Evolutionary conservation across 2,888 invertebrate genomes (phyloP).

Genomic region (Macaria notata): DNA sequence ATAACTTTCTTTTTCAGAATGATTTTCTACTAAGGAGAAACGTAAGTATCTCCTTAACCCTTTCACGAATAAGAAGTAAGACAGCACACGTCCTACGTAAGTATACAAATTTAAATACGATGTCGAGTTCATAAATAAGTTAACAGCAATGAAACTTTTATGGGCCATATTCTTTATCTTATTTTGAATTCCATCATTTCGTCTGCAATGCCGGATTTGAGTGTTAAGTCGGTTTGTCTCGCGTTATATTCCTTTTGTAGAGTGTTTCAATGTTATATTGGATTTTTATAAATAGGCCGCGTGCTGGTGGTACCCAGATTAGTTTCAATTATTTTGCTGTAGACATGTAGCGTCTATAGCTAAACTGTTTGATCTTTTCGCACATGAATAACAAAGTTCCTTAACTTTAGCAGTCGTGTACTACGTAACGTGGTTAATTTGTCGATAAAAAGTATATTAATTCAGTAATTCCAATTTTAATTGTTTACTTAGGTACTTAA

Average conservation of each 20-base stretch:
- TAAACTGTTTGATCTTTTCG: too few species aligned
- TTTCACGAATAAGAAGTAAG: too few species aligned
- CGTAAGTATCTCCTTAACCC: background rate
- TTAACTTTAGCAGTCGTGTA: too few species aligned
- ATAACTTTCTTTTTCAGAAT: background rate
- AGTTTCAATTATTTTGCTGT: background rate
- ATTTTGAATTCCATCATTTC: conserved; percentile 76
- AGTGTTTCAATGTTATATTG: conserved; percentile 7
- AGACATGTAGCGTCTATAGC: too few species aligned
- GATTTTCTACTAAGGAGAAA: background rate
- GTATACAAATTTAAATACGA: conserved; percentile 69
- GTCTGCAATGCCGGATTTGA: conserved; percentile 63
- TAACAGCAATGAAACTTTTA: conserved; percentile 78
- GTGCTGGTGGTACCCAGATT: conserved; percentile 4
- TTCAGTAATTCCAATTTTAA: too few species aligned
- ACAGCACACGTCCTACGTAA: conserved; percentile 33
- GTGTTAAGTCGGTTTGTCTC: conserved; percentile 48
- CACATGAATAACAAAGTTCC: too few species aligned
- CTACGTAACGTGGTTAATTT: too few species aligned
- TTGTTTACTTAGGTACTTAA: too few species aligned
- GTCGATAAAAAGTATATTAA: too few species aligned
- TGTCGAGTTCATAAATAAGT: conserved; percentile 76
- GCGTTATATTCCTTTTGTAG: conserved; percentile 11
- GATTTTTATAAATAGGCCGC: conserved; percentile 9
- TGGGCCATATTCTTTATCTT: conserved; percentile 75